Base-by-base conservation (phyloP, 2,888 invertebrate genomes). In the Eristalinus aeneus region DNA sequence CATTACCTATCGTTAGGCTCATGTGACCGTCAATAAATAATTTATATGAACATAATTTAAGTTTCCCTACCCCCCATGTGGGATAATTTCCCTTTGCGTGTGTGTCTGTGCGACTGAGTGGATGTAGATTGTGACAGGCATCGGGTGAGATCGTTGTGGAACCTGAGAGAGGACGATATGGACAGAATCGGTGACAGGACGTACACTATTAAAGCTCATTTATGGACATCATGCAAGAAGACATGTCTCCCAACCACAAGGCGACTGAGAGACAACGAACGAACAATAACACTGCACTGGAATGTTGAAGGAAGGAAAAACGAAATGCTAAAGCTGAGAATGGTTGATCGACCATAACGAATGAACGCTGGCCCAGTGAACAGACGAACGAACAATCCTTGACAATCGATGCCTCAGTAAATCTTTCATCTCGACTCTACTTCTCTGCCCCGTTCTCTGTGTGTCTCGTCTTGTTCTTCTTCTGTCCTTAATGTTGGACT, bases 1-100 rank as follows among this genome's bases (percentile, higher is more conserved):
- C 86, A 86, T 86, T 86, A 86, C 86, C 81, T 74, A 86, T 86
- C 86, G 86, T 86, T 86, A 82, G 86, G 86, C 86, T 86, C 86
- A 86, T 86, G 86, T 86, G 86, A 86, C 86, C 86, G 86, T 86
- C 86, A 82, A 86, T 86, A 86, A 86, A 86, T 86, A 82, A 86
- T 86, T 86, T 86, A 86, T 86, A 86, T 86, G 86, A 86, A 86
- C 86, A 86, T 86, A 77, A 86, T 86, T 86, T 82, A 81, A 71
- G 46, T 46, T 46, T 46, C 46, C 46, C 46, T 16, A 46, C 46
- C 46, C 46, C 46, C 46, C 46, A 46, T n/a, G 39, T 46, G 39
- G n/a, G 39, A 46, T 46, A 46, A 46, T 46, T 12, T n/a, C 6
- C 58, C 81, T 86, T 73, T 27, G 12, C 58, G 11, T 23, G 67